Evolutionary conservation across 2,888 invertebrate genomes (phyloP).

Genomic region (Margaritifera margaritifera): DNA sequence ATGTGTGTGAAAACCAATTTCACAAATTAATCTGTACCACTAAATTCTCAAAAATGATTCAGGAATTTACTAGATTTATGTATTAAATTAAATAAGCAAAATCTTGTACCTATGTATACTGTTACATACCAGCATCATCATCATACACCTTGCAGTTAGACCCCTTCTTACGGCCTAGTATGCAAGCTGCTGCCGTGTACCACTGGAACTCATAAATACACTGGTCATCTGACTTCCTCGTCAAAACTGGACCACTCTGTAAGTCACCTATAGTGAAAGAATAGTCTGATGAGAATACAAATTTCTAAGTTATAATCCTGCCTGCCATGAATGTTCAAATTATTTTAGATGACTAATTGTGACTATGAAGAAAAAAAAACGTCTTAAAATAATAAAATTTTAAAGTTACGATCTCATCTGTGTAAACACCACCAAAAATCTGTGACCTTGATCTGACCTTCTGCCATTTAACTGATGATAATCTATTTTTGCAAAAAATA

Average conservation of each 20-base stretch:
- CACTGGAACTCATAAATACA: constrained; percentile 69
- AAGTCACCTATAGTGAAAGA: constrained; percentile 47
- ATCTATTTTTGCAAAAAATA: too few relatives aligned
- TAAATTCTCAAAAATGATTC: too few relatives aligned
- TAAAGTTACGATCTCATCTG: neutral
- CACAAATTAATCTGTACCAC: too few relatives aligned
- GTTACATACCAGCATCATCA: constrained; percentile 45
- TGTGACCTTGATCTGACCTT: neutral
- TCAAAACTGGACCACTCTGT: constrained; percentile 57
- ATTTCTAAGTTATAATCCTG: neutral
- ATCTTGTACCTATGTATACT: neutral
- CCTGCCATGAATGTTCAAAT: neutral
- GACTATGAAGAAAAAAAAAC: neutral
- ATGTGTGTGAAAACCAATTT: too few relatives aligned
- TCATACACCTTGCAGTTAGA: constrained; percentile 54
- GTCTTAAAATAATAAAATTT: too few relatives aligned
- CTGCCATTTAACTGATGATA: too few relatives aligned
- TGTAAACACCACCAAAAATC: neutral
- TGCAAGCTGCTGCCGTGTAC: constrained; percentile 69
- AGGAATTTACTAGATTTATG: neutral
- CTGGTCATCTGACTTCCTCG: constrained; percentile 48
- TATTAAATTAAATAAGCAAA: neutral
- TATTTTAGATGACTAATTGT: neutral
- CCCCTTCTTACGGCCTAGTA: constrained; percentile 46
- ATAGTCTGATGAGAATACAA: neutral